Base-by-base conservation (phyloP, 2,888 invertebrate genomes). In the Ophion ventricosus region DNA sequence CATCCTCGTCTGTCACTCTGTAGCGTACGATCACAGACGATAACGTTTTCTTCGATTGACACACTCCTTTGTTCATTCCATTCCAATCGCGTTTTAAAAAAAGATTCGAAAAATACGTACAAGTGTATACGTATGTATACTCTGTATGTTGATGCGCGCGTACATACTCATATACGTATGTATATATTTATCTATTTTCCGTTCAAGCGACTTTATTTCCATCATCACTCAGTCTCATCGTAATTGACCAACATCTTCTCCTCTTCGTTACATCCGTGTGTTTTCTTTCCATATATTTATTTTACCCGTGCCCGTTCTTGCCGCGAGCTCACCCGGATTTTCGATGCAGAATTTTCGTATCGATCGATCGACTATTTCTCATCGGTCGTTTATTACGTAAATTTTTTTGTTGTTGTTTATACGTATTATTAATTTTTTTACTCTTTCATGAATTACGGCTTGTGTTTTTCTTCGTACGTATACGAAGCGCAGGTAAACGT, bases 1-100 rank as follows among this genome's bases (percentile, higher is more conserved):
- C 92, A 93, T 92, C 75, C 87, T 91, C 74, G 59, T 25, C 7
- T 25, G 1, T 61, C 23, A 11, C 25, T 61, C 61, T n/a, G 23
- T 59, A 11, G 63, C 26, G 29, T 14, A 2, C 25, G n/a, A 80
- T 80, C 23, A 72, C 70, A 40, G 66, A 3, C 70, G 43, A 80
- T 63, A 23, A 29, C 54, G 40, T 57, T 61, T n/a, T 23, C 5
- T 59, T 57, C 17, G 49, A 14, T 49, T 4, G 49, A 17, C 49
- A 14, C 14, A 4, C 14, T 49, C 17, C 17, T 49, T 49, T 63
- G 1, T 69, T 23, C 10, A 10, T 56, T 73, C 67, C 72, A 64
- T 61, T n/a, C n/a, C 54, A 17, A 57, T 23, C 43, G 23, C 26
- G 40, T 57, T 66, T 73, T 43, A 40, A 61, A 20, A 20, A 25